These are phyloP conservation scores for Lamprologus sp. DNA, from an alignment of 2,113 vertebrate species.

Conservation along the genomic window DNA sequence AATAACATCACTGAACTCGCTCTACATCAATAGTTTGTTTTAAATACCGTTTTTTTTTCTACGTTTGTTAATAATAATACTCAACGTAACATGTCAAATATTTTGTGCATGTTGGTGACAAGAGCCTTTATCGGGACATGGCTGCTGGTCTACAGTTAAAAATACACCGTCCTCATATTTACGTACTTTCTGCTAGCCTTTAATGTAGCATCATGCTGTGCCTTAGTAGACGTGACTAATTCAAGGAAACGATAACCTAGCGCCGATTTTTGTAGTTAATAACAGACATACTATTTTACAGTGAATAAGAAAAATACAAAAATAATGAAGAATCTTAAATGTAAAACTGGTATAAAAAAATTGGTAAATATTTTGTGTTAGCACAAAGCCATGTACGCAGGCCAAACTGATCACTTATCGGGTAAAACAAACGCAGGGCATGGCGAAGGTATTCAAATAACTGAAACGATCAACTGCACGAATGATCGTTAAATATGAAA, in stretches of 20 bases:
- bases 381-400: not conserved
- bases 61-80: not conserved
- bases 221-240: not conserved
- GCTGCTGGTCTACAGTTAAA: not conserved
- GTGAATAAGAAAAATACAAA: not conserved
- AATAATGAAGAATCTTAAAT: not conserved
- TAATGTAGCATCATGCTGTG: constrained; percentile 1
- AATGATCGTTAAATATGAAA: not conserved
- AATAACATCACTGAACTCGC: not conserved
- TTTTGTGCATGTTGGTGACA: not conserved
- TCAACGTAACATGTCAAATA: not conserved
- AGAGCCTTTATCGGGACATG: not conserved
- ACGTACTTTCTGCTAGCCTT: not conserved
- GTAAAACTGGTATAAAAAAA: not conserved
- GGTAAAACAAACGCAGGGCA: not conserved
- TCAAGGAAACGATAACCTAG: not conserved
- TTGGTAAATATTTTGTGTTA: not conserved
- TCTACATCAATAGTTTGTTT: not conserved
- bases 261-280: not conserved
- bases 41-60: not conserved
- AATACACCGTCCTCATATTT: not conserved
- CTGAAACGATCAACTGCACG: rapidly evolving
- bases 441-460: not conserved
- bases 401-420: not conserved
- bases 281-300: not conserved